Evolutionary conservation across 2,888 invertebrate species (phyloP), one percentile per base, ranked within the genome.

Genomic region (Autographa gamma): DNA sequence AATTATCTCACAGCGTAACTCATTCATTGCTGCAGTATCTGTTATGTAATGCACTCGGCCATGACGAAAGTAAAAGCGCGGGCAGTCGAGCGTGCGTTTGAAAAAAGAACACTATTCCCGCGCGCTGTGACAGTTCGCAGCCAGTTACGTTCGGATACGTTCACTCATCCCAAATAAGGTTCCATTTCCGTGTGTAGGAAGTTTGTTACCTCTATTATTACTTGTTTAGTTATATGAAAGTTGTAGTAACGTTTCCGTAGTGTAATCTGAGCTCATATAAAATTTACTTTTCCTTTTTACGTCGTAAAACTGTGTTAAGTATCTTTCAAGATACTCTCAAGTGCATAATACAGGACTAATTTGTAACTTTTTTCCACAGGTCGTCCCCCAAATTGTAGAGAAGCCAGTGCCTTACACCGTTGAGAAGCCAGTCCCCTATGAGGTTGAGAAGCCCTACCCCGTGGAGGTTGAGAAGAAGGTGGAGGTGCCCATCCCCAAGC

Each of bases 401-500:
- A 97, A 97, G 85, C 97, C 97, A 80, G 97, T 97, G 14, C 97
- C 97, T 4, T 97, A 97, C 91, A 97, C 97, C 2, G 97, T 97
- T 6, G 97, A 97, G 87, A 97, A 97, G 86, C 97, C 97, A 31
- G 96, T 97, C 31, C 97, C 97, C 25, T 97, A 97, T 84, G 97
- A 97, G 81, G 96, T 97, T 2, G 97, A 97, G 86, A 97, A 97
- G 87, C 97, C 97, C 7, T 97, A 97, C 96, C 97, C 97, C 82
- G 97, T 97, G 7, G 97, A 97, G 90, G 97, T 97, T 38, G 97
- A 97, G 79, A 97, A 97, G 93, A 97, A 96, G 88, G 97, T 97
- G 62, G 97, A 97, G 88, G 96, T 97, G 60, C 96, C 97, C 16
- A 96, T 97, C 82, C 96, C 97, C 84, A 97, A 97, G 87, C 97